Base-by-base conservation (phyloP, 2,888 invertebrate genomes). In the Acleris sparsana region DNA sequence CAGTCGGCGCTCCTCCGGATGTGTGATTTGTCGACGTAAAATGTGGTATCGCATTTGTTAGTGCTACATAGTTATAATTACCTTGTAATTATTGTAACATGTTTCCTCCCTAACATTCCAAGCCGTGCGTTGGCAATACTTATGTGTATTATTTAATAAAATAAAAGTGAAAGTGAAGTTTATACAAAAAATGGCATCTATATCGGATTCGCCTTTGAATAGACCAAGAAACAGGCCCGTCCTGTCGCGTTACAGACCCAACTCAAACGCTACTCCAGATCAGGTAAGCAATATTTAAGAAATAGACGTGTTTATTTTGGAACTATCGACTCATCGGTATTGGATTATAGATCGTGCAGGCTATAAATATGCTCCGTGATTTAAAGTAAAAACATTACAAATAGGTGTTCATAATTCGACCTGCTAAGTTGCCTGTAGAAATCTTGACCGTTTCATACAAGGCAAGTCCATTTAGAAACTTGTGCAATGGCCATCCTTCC, bases 1-100 rank as follows among this genome's bases (percentile, higher is more conserved):
- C 80, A 78, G 78, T 79, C 76, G 75, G 70, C 79, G 84, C 83
- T 81, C 79, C 87, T 88, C 88, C 92, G 92, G 92, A 92, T 92
- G 88, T 89, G 92, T 90, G 92, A 90, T 91, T 91, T 90, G 91
- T 88, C 89, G 89, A 87, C 85, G 84, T 84, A 88, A 88, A 87
- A 88, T 89, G 90, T 88, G 85, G 86, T 88, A 91, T 92, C 89
- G 83, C 84, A 75, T 83, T 82, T 80, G 85, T 78, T 80, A 82
- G 85, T 78, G 78, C 79, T 77, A 79, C 80, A 81, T 76, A 79
- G 13, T 39, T 13, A 33, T 80, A 80, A 80, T 80, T 25, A 22
- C 39, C 39, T 57, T 83, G 82, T 85, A 86, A 85, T 85, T 86
- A 80, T 80, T 82, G 80, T 88, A 88, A 87, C 86, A 80, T 87